Evolutionary conservation across 2,113 vertebrate species (phyloP), one percentile per base, ranked within the genome.

Genomic region (Hippocampus mohnikei): DNA sequence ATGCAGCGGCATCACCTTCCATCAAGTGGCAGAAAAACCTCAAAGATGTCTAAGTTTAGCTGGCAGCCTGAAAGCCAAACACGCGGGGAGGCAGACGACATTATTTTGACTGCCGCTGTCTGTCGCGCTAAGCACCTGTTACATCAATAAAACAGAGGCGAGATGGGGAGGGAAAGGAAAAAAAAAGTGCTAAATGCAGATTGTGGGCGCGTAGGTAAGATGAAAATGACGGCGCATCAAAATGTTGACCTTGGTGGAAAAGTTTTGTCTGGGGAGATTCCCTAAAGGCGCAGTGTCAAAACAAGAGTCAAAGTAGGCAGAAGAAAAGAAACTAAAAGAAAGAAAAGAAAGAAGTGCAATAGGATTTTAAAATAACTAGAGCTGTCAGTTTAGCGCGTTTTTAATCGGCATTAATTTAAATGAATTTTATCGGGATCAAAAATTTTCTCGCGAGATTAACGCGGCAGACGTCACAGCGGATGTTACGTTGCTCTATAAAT

Each of bases 1-100:
- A 98, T 98, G 96, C 96, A 98, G 95, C 80, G 92, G 89, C 89
- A 91, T 93, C 92, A 92, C 92, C 91, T 93, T 93, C 93, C 94
- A 93, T 94, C 94, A 93, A 93, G 92, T 91, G 93, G 93, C 93
- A 93, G 87, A 87, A 88, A 94, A 95, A 95, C 95, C 94, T 96
- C 95, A 92, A 94, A 94, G 88, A 92, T 92, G 91, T 94, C 95
- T 94, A 95, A 96, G 93, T 96, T 94, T 92, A 92, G 91, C 89
- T 81, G 75, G 79, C 76, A 84, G 83, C 86, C 84, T 88, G 84
- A 88, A 89, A 89, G 88, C 84, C 82, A 85, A 88, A 88, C 84
- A 87, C 74, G 75, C 73, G 69, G 74, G 73, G 80, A 80, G 58
- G 82, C 58, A 58, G 55, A 58, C 25, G 55, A 60, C 58, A 77